These are phyloP conservation scores for Halictus quadricinctus DNA, from an alignment of 2,888 invertebrate species.

Conservation along the genomic window DNA sequence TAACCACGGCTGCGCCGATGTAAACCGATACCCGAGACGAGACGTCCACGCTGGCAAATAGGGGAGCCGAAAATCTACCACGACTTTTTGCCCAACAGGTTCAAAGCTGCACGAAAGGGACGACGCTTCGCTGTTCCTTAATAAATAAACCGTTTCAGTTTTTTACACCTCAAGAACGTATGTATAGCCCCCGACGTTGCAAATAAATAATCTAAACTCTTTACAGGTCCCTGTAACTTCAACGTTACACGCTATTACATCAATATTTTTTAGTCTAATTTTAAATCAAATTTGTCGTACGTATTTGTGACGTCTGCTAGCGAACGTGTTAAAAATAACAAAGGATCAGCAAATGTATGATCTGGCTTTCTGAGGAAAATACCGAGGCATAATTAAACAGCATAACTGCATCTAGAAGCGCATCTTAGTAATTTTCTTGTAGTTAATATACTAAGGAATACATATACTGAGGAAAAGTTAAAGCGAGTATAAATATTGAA, in stretches of 20 bases:
- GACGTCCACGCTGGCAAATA: neutral
- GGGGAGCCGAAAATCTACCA: conserved; percentile 1
- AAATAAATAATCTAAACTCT: neutral
- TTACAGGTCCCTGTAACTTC: neutral
- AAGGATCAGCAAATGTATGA: too few relatives aligned
- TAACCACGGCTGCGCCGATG: conserved; percentile 28
- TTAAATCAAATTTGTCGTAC: neutral
- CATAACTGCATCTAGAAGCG: neutral
- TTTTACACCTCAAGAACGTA: neutral
- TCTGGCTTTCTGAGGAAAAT: too few relatives aligned
- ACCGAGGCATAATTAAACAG: too few relatives aligned
- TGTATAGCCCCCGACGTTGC: neutral
- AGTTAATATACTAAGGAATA: neutral
- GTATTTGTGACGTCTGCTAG: too few relatives aligned
- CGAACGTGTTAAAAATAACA: too few relatives aligned
- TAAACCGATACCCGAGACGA: conserved; percentile 34
- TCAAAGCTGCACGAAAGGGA: neutral
- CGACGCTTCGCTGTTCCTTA: neutral
- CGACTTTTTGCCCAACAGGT: neutral
- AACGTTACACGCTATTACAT: neutral
- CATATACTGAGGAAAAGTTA: neutral
- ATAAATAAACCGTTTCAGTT: neutral
- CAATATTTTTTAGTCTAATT: neutral
- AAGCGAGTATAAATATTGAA: neutral
- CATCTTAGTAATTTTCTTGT: neutral